Evolutionary conservation across 2,888 invertebrate genomes (phyloP).

Genomic region (Dione vanillae): DNA sequence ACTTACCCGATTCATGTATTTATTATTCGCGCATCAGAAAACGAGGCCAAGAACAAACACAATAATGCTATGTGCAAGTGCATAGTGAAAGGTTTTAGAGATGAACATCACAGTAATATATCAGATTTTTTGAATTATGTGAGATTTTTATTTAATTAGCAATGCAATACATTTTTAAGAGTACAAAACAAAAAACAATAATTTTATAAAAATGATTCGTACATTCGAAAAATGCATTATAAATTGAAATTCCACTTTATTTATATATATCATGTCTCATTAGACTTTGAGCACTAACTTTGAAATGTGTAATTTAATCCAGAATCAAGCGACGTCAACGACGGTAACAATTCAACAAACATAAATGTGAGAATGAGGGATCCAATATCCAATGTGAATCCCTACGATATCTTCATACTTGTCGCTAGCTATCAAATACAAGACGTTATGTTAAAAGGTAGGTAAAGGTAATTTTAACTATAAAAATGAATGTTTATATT

Average conservation of each 20-base stretch:
- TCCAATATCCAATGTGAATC: conserved; percentile 14
- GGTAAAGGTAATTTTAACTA: conserved; percentile 6
- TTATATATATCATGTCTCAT: no score
- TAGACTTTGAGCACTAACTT: not conserved
- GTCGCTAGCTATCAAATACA: not conserved
- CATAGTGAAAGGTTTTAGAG: conserved; percentile 56
- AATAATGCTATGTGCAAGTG: conserved; percentile 54
- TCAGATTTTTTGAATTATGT: conserved; percentile 23
- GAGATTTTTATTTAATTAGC: not conserved
- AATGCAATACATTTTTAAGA: not conserved
- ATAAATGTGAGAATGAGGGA: conserved; percentile 7
- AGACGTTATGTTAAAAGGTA: not conserved
- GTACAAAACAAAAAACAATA: not conserved
- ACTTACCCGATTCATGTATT: conserved; percentile 6
- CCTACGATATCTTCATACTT: not conserved
- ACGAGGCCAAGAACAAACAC: conserved; percentile 63
- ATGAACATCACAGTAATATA: conserved; percentile 26
- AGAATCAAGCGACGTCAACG: not conserved
- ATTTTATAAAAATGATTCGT: no score
- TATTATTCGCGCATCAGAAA: conserved; percentile 45
- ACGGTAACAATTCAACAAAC: not conserved
- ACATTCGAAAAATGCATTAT: not conserved
- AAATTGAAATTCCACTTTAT: not conserved
- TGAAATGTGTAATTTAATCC: not conserved
- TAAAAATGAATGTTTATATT: no score